Conservation (phyloP, 2,797 vertebrate genomes). For the Hippocampus kuda region DNA sequence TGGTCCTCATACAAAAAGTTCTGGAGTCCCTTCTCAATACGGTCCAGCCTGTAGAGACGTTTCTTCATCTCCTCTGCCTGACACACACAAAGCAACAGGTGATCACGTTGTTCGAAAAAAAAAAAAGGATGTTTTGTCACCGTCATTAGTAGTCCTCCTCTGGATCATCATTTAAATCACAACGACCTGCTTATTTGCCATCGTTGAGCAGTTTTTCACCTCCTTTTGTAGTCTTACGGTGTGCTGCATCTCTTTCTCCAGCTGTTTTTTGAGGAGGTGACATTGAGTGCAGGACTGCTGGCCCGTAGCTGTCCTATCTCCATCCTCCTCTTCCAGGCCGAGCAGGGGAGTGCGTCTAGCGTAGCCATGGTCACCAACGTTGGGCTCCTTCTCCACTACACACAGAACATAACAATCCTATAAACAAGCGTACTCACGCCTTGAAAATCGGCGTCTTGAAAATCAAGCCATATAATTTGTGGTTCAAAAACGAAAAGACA, state of each 20-base stretch:
- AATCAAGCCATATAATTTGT: too few relatives aligned
- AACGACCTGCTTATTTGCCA: neutral
- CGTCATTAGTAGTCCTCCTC: too few relatives aligned
- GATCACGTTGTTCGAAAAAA: too few relatives aligned
- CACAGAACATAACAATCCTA: slow-evolving; percentile 4
- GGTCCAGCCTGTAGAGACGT: slow-evolving; percentile 66
- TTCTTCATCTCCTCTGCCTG: slow-evolving; percentile 76
- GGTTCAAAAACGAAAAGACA: too few relatives aligned
- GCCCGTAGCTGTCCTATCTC: slow-evolving; percentile 42
- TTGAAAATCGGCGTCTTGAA: too few relatives aligned
- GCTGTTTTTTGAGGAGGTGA: slow-evolving; percentile 65
- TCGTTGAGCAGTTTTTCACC: slow-evolving; percentile 35
- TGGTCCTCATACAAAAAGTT: slow-evolving; percentile 74
- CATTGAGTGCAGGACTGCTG: slow-evolving; percentile 64
- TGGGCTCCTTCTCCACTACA: slow-evolving; percentile 65
- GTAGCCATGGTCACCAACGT: slow-evolving; percentile 70
- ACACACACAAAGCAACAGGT: neutral
- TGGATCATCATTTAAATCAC: too few relatives aligned
- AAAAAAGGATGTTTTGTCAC: too few relatives aligned
- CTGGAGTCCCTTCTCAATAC: slow-evolving; percentile 71
- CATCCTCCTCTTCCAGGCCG: slow-evolving; percentile 55
- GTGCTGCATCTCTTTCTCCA: slow-evolving; percentile 71
- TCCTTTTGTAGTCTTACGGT: slow-evolving; percentile 67
- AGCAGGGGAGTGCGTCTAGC: slow-evolving; percentile 62
- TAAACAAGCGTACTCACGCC: neutral